Percentiles rank a stretch among this genome's conserved stretches.
Conservation (phyloP, 2,113 vertebrate genomes). For the Mesitornis unicolor region DNA sequence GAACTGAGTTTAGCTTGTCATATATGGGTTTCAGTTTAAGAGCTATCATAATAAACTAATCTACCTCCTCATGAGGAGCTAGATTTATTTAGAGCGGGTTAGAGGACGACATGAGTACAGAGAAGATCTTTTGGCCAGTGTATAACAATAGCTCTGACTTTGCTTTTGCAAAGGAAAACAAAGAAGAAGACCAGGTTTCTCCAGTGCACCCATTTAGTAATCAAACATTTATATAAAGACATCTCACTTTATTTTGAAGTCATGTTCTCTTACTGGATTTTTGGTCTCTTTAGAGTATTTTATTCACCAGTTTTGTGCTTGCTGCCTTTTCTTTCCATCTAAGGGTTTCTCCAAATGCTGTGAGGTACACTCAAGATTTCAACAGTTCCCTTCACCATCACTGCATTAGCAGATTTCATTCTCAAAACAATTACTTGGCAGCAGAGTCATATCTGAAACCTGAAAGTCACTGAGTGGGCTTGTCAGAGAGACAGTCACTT, state of each 20-base stretch:
- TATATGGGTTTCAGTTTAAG: background rate
- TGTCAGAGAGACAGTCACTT: background rate
- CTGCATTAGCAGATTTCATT: background rate
- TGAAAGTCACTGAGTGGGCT: background rate
- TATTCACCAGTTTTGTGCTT: background rate
- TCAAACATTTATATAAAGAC: background rate
- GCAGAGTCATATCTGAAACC: background rate
- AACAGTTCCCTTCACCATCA: background rate
- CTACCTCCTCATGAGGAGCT: background rate
- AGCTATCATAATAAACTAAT: constrained; percentile 16
- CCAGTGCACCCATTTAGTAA: background rate
- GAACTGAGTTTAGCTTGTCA: background rate
- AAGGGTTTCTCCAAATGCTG: background rate
- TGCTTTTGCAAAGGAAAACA: background rate
- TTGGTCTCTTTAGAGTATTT: background rate
- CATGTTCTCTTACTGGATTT: background rate
- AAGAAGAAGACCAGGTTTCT: background rate
- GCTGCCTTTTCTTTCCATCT: background rate
- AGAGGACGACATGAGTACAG: background rate
- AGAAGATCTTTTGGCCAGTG: background rate
- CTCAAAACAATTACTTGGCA: constrained; percentile 3
- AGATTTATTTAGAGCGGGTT: background rate
- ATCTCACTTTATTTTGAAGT: constrained; percentile 4
- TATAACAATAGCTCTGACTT: constrained; percentile 8
- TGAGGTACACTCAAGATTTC: background rate